Conservation (phyloP, 2,797 vertebrate genomes). For the Artibeus jamaicensis region DNA sequence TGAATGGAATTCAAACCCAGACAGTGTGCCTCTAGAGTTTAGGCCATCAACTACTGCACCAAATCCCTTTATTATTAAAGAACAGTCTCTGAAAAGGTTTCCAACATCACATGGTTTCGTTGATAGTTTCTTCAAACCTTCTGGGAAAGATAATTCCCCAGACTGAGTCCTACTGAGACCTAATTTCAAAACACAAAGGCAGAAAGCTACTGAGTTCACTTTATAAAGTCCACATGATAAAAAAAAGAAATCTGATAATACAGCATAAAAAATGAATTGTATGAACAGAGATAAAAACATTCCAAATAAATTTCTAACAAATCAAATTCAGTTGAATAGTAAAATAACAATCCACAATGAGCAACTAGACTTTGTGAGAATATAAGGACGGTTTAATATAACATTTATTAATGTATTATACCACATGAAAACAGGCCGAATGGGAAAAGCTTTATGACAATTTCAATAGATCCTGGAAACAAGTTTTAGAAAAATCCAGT, state of each 20-base stretch:
- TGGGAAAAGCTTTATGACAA: background rate
- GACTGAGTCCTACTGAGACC: background rate
- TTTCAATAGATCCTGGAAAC: background rate
- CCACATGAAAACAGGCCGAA: background rate
- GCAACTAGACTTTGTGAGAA: background rate
- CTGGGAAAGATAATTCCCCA: background rate
- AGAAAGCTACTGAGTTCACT: background rate
- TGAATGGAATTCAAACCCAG: background rate
- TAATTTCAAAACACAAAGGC: constrained; percentile 11
- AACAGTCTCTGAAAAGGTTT: background rate
- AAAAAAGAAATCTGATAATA: background rate
- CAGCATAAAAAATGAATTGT: background rate
- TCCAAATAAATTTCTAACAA: background rate
- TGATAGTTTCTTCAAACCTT: background rate
- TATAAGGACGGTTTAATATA: background rate
- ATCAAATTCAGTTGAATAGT: background rate
- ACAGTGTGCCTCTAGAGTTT: background rate
- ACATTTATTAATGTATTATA: background rate
- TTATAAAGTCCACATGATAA: background rate
- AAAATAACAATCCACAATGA: background rate
- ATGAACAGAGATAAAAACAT: background rate
- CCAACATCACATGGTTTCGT: background rate
- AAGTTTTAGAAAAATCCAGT: background rate
- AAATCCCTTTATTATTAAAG: background rate
- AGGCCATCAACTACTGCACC: background rate